Percentiles rank a stretch among this genome's conserved stretches.
phyloP scores from a whole-genome alignment of 2,113 vertebrate genomes.

The Callorhinus ursinus region DNA sequence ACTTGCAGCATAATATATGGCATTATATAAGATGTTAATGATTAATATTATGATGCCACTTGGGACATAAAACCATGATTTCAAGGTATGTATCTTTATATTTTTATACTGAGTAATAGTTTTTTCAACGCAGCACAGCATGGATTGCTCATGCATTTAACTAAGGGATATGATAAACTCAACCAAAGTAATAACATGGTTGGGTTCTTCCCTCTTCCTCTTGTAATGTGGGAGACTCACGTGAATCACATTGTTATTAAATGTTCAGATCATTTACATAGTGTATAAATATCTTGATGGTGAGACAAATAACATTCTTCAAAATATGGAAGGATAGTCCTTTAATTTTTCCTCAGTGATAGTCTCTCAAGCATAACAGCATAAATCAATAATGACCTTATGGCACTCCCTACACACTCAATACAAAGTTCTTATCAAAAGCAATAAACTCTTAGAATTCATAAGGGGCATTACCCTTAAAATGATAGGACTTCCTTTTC shows the following conservation, averaged over 20 bases:
- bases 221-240: background rate
- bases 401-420: background rate
- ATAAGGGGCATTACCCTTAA: background rate
- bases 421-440: background rate
- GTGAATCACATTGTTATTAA: background rate
- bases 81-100: background rate
- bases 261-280: background rate
- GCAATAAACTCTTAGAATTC: background rate
- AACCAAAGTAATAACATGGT: constrained; percentile 39
- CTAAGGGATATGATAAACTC: background rate
- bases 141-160: constrained; percentile 10
- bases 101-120: constrained; percentile 6
- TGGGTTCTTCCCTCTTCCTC: background rate
- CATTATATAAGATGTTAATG: background rate
- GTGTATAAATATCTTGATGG: background rate
- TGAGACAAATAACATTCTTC: constrained; percentile 12
- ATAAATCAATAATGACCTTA: constrained; percentile 9
- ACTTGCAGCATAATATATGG: background rate
- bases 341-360: constrained; percentile 15
- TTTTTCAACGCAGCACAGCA: background rate
- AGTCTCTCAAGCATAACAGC: background rate
- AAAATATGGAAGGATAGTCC: background rate
- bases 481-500: background rate
- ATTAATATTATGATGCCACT: background rate
- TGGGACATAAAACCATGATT: background rate